Evolutionary conservation across 1,140 invertebrate species (phyloP).

Genomic region (Liolophura sinensis): DNA sequence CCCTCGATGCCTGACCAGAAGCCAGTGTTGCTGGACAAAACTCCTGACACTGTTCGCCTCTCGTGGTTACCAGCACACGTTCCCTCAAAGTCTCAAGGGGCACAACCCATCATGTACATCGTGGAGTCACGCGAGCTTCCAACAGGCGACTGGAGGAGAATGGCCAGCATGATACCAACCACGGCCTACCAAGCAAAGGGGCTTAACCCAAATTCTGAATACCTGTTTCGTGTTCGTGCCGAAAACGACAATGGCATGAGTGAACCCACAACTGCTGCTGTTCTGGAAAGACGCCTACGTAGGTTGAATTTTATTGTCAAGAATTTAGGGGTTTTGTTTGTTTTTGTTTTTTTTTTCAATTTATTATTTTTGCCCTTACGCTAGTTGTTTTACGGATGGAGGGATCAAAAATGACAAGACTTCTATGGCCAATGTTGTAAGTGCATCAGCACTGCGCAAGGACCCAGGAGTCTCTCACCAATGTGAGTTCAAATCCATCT

Average conservation of each 20-base stretch:
- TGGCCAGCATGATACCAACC: slow-evolving; percentile 36
- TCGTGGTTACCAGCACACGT: slow-evolving; percentile 46
- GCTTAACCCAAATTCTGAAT: slow-evolving; percentile 44
- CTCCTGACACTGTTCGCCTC: slow-evolving; percentile 35
- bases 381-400: too few species aligned
- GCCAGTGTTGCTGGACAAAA: slow-evolving; percentile 35
- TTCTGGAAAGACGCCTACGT: slow-evolving; percentile 30
- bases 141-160: slow-evolving; percentile 41
- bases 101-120: slow-evolving; percentile 37
- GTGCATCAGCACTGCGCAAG: too few species aligned
- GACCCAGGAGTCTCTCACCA: too few species aligned
- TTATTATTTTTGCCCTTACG: too few species aligned
- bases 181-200: slow-evolving; percentile 32
- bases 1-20: slow-evolving; percentile 16
- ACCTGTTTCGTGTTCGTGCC: slow-evolving; percentile 44
- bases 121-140: slow-evolving; percentile 48
- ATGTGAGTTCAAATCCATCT: too few species aligned
- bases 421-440: too few species aligned
- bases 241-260: slow-evolving; percentile 45
- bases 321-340: background rate
- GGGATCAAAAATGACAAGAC: too few species aligned
- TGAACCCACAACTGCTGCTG: slow-evolving; percentile 39
- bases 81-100: slow-evolving; percentile 31
- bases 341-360: slow-evolving; percentile 5
- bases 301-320: background rate